Base-by-base conservation (phyloP, 2,888 invertebrate species). In the Agriopis aurantiaria region DNA sequence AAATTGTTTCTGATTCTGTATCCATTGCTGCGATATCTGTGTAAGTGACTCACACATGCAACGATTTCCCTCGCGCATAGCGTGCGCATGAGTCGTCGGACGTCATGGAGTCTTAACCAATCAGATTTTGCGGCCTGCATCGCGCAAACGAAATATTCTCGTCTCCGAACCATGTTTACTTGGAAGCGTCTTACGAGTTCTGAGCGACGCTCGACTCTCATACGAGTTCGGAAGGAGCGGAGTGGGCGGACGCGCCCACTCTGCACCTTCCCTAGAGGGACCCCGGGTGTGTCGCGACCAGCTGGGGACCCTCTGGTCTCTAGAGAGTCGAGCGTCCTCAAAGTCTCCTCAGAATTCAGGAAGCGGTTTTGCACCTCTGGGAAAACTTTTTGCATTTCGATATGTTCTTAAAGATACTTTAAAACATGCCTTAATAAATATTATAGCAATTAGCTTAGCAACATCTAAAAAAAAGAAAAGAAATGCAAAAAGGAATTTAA, bases 321-420 rank as follows among this genome's bases (percentile, higher is more conserved):
- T 23, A 33, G 49, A 48, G 59, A 60, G 59, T 60, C 48, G 49
- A 60, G 59, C 48, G n/a, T 60, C n/a, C 59, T 9, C 40, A 40
- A 33, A 33, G 23, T 12, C 33, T 46, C 1, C n/a, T n/a, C 3
- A 12, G 45, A n/a, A 33, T 10, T n/a, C 8, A 40, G n/a, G 3
- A n/a, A 60, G 40, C 14, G 48, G 59, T 60, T 60, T 60, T 60
- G 59, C 59, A 56, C 56, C 41, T n/a, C n/a, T n/a, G n/a, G n/a
- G n/a, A n/a, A n/a, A n/a, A 43, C 40, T 33, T 1, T 41, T 8
- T 41, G 41, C 41, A 41, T 41, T 8, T 41, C 8, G 41, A n/a
- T n/a, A n/a, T 8, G 6, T 41, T 41, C 3, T 6, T 8, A 41
- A 3, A 41, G 1, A 41, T 41, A 8, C 8, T 41, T 41, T 41